These are phyloP conservation scores for Cylloceria caligata DNA, from an alignment of 2,888 invertebrate species.

Conservation along the genomic window DNA sequence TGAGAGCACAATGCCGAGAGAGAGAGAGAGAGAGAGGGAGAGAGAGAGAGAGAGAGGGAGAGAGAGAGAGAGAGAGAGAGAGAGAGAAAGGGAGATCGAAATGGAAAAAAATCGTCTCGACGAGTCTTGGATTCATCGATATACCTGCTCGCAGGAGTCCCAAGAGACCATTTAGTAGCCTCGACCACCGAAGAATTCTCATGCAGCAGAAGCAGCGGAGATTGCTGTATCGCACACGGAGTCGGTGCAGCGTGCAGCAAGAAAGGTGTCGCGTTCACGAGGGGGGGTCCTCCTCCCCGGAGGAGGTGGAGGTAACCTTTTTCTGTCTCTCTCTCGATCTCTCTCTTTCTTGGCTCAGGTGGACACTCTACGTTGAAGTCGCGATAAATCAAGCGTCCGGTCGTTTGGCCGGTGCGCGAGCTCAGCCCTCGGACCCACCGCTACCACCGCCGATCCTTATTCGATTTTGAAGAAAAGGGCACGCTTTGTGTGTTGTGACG, in stretches of 20 bases:
- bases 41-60: constrained; percentile 25
- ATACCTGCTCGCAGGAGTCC: constrained; percentile 58
- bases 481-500: constrained; percentile 78
- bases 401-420: constrained; percentile 52
- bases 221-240: constrained; percentile 68
- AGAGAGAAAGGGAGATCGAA: constrained; percentile 20
- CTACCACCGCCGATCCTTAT: constrained; percentile 42
- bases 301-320: constrained; percentile 40
- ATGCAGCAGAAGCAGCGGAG: constrained; percentile 47
- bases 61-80: constrained; percentile 29
- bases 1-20: constrained; percentile 11
- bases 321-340: neutral
- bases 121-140: constrained; percentile 60
- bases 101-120: constrained; percentile 47
- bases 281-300: constrained; percentile 45
- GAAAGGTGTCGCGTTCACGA: constrained; percentile 50
- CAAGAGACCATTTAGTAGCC: constrained; percentile 67
- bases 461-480: constrained; percentile 70
- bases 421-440: constrained; percentile 19
- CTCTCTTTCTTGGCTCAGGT: constrained; percentile 35
- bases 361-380: constrained; percentile 72
- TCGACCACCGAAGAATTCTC: constrained; percentile 73
- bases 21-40: constrained; percentile 21
- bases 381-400: constrained; percentile 77
- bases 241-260: constrained; percentile 33